Conservation (phyloP, 2,113 vertebrate species). For the Tragelaphus strepsiceros region DNA sequence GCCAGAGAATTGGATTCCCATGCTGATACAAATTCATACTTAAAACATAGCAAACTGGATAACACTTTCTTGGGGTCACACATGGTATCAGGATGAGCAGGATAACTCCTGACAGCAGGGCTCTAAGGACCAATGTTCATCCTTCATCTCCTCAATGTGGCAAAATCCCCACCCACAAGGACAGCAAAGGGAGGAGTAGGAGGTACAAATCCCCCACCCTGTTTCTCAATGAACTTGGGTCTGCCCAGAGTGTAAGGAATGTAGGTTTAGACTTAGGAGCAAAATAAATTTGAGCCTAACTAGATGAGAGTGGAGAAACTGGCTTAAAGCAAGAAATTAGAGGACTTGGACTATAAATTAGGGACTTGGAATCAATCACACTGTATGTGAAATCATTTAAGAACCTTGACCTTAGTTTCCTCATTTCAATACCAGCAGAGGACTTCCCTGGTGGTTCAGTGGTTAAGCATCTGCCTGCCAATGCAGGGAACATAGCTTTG, state of each 20-base stretch:
- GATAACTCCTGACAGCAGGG: accelerated
- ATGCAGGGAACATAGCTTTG: too few species aligned
- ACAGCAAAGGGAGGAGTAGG: neutral
- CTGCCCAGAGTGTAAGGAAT: neutral
- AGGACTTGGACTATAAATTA: neutral
- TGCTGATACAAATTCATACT: accelerated
- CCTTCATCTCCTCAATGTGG: too few species aligned
- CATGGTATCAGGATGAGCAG: neutral
- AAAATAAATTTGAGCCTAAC: neutral
- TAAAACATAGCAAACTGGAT: neutral
- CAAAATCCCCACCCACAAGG: accelerated
- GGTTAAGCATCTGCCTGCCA: too few species aligned
- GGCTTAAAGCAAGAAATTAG: neutral
- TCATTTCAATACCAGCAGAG: neutral
- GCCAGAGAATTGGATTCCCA: accelerated
- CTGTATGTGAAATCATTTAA: too few species aligned
- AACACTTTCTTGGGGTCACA: accelerated
- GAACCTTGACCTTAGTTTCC: neutral
- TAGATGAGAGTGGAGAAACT: neutral
- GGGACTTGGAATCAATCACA: neutral
- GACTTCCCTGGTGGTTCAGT: too few species aligned
- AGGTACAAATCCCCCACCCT: accelerated
- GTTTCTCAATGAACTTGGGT: neutral
- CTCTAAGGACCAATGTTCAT: accelerated
- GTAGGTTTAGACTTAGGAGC: neutral